Evolutionary conservation across 2,113 vertebrate species (phyloP).

Genomic region (Lota lota): DNA sequence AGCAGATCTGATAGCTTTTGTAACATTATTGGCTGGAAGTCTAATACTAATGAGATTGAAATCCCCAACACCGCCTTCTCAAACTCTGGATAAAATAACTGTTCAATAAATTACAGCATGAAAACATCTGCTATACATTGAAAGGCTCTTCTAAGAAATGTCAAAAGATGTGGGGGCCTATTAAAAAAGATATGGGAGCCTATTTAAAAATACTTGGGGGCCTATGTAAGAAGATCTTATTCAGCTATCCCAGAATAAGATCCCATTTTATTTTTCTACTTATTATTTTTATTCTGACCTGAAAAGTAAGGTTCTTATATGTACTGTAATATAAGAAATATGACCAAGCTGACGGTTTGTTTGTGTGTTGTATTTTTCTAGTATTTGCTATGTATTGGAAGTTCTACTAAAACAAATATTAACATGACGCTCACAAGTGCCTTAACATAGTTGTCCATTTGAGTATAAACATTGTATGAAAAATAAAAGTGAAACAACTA

Average conservation of each 20-base stretch:
- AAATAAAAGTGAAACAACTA: too few relatives aligned
- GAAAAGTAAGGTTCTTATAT: background rate
- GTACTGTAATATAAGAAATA: background rate
- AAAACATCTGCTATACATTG: background rate
- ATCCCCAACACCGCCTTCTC: background rate
- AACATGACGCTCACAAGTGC: too few relatives aligned
- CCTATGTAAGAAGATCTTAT: background rate
- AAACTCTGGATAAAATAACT: background rate
- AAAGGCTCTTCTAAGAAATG: slow-evolving; percentile 2
- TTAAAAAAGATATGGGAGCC: too few relatives aligned
- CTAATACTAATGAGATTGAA: background rate
- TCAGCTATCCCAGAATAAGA: background rate
- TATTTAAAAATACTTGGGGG: too few relatives aligned
- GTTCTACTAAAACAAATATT: too few relatives aligned
- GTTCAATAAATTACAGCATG: background rate
- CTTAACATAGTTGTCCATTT: too few relatives aligned
- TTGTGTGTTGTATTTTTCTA: background rate
- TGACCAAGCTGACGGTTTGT: background rate
- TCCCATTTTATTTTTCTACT: background rate
- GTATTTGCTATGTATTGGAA: background rate
- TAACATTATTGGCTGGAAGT: background rate
- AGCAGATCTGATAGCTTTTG: background rate
- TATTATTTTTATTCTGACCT: background rate
- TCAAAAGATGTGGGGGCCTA: background rate
- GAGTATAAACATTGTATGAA: background rate